Evolutionary conservation across 2,797 vertebrate genomes (phyloP), one percentile per base, ranked within the genome.

Genomic region (Argya squamiceps): DNA sequence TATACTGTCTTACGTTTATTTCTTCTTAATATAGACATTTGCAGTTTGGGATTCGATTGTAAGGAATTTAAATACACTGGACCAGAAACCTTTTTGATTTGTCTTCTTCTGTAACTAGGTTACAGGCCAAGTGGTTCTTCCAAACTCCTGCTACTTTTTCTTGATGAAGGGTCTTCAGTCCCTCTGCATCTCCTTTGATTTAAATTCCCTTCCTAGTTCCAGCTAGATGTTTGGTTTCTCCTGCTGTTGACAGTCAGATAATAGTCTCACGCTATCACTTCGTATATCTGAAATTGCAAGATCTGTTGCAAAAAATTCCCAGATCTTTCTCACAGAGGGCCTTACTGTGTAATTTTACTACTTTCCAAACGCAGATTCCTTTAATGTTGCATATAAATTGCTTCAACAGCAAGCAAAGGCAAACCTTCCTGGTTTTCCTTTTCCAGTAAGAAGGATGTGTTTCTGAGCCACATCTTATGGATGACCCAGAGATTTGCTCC

Each of bases 391-490:
- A 56, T 59, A 87, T 86, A 87, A 93, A 74, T 85, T 95, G 46
- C 60, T 95, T 93, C 49, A 85, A 59, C 44, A 84, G 92, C 91
- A 89, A 93, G 76, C 76, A 85, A 73, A 88, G 64, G 55, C 41
- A 49, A 90, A 84, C 53, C 58, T 92, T 92, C 74, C 76, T 80
- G 32, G 3, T 91, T 94, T 80, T 60, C 60, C 79, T 89, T 83
- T 97, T 97, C 83, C 86, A 89, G 77, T 89, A 93, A 92, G 79
- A 84, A 82, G 88, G 74, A 56, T 83, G 69, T 90, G 67, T 93
- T 89, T 87, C 84, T 91, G 34, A 92, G 80, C 76, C 91, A 92
- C 85, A 79, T 96, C 93, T 93, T 84, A 92, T 68, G 88, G 84
- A 79, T 92, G 88, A 95, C 93, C 69, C 1, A 2, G 77, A 82